A percentile compares a stretch with the other conserved stretches of the same genome.
These are phyloP conservation scores for Aurelia aurita DNA, from an alignment of 30 jellyfish, hydroid and myxozoan genomes.

Conservation along the genomic window DNA sequence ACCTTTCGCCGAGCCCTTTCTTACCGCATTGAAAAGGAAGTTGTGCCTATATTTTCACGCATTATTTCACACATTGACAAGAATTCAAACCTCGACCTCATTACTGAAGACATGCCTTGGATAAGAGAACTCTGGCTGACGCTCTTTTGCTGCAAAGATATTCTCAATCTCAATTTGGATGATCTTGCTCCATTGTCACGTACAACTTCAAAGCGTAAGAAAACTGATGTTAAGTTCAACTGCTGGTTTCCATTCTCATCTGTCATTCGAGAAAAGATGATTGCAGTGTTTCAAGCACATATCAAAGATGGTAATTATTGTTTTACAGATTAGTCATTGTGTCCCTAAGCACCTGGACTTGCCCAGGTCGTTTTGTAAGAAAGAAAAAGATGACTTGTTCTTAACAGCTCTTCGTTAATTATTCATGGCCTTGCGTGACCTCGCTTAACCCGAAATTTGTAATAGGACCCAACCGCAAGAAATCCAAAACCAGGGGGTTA, in stretches of 20 bases:
- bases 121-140: conserved; percentile 32
- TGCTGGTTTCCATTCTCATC: conserved; percentile 59
- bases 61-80: conserved; percentile 50
- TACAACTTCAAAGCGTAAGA: not conserved
- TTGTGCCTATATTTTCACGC: conserved; percentile 52
- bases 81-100: conserved; percentile 50
- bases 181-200: not conserved
- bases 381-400: too few relatives aligned
- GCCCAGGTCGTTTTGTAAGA: too few relatives aligned
- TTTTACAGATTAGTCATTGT: too few relatives aligned
- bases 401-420: too few relatives aligned
- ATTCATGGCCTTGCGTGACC: too few relatives aligned
- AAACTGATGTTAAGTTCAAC: not conserved
- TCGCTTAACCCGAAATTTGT: too few relatives aligned
- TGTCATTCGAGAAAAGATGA: conserved; percentile 24
- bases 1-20: conserved; percentile 83
- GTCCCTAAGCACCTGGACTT: too few relatives aligned
- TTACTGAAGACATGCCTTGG: conserved; percentile 20
- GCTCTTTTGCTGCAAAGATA: conserved; percentile 26
- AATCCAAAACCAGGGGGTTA: too few relatives aligned
- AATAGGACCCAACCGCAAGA: too few relatives aligned
- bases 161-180: conserved; percentile 11
- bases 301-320: conserved; percentile 23
- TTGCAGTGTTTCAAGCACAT: conserved; percentile 24
- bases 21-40: conserved; percentile 62